These are phyloP conservation scores for Salminus brasiliensis DNA, from an alignment of 2,113 vertebrate species.

Conservation along the genomic window DNA sequence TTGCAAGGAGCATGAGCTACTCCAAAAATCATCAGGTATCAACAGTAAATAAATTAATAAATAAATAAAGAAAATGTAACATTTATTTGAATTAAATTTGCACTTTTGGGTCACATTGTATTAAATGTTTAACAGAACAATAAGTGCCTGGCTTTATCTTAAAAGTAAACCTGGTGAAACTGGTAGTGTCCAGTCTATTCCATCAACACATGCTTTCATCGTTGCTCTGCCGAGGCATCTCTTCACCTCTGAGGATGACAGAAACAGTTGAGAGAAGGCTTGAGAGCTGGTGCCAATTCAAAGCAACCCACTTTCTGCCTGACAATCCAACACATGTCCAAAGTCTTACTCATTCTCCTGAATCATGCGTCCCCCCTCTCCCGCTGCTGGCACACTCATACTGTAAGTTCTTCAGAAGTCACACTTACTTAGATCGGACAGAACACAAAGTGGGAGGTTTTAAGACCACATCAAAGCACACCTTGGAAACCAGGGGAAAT, in stretches of 20 bases:
- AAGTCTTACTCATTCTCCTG: slow-evolving; percentile 13
- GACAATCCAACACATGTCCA: slow-evolving; percentile 42
- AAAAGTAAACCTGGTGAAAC: slow-evolving; percentile 1
- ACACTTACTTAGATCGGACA: slow-evolving; percentile 39
- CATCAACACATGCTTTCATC: slow-evolving; percentile 41
- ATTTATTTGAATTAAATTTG: background rate
- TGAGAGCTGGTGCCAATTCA: slow-evolving; percentile 42
- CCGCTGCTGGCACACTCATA: background rate
- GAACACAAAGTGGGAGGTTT: slow-evolving; percentile 22
- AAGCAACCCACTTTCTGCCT: slow-evolving; percentile 31
- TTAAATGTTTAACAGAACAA: background rate
- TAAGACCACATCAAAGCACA: slow-evolving; percentile 45
- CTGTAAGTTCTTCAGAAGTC: slow-evolving; percentile 32
- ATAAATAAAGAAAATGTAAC: slow-evolving; percentile 1
- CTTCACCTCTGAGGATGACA: slow-evolving; percentile 42
- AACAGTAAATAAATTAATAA: too few species aligned
- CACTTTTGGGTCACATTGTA: background rate
- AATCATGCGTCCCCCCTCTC: background rate
- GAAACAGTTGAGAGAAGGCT: slow-evolving; percentile 37
- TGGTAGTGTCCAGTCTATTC: slow-evolving; percentile 17
- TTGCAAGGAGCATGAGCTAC: slow-evolving; percentile 8
- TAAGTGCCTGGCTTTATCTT: background rate
- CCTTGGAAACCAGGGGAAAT: slow-evolving; percentile 18
- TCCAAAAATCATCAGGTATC: slow-evolving; percentile 37
- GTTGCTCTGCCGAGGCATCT: slow-evolving; percentile 23